Base-by-base conservation (phyloP, 1,140 invertebrate species). In the Pogonomyrmex barbatus region DNA sequence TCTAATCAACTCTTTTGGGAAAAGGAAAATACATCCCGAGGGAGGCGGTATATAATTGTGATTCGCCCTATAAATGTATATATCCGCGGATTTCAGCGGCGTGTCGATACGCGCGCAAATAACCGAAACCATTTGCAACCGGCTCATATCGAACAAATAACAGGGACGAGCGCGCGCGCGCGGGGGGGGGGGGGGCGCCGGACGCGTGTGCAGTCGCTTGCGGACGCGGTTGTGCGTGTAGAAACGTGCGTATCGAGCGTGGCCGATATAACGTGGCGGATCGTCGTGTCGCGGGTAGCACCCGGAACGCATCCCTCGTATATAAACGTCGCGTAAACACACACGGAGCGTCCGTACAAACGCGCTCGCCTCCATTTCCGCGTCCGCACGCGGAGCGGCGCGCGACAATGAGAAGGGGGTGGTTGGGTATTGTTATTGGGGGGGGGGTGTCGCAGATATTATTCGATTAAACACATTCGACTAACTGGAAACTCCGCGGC, bases 381-480 rank as follows among this genome's bases (percentile, higher is more conserved):
- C n/a, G 24, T 36, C 60, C 39, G 67, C 14, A 10, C 50, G 77
- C 39, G 62, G 47, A 5, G 56, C 33, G 62, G 39, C 10, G 24
- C 33, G 47, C 62, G 77, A 45, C 78, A 56, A 70, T 70, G 78
- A 81, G 58, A 30, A 71, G 36, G 42, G 24, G 33, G 14, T n/a
- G 36, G 12, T 24, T 30, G 58, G 36, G 88, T 89, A 89, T 87
- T 73, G 81, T 89, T 88, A 63, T 81, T 52, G 79, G 81, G 24
- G 24, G 79, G 81, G 24, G 24, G 24, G 73, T 79, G 60, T 85
- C 76, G 82, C 45, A 56, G 87, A 85, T 88, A 88, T 89, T 89
- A 89, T 89, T 86, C 82, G 82, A 88, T 89, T 89, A 88, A 89
- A 87, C 73, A 76, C 77, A 88, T 56, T 83, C 83, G 87, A 89